A percentile compares a stretch with the other conserved stretches of the same genome.
Evolutionary conservation across 2,113 vertebrate species (phyloP).

Genomic region (Trochalopteron elliotii): DNA sequence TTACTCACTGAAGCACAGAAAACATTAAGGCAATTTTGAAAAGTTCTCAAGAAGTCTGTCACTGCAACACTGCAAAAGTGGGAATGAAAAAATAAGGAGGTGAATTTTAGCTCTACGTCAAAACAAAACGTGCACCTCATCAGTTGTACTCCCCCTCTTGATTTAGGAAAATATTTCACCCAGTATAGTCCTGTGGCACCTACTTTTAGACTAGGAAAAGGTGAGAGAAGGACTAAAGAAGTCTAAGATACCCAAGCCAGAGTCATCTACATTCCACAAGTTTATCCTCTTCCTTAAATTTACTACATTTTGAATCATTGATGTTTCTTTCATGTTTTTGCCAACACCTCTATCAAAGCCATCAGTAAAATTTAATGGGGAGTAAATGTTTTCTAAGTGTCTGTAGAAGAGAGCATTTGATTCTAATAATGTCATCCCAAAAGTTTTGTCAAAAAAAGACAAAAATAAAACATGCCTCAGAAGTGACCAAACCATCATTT

Average conservation of each 20-base stretch:
- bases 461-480: background rate
- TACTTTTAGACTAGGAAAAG: background rate
- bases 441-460: constrained; percentile 6
- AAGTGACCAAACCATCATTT: background rate
- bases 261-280: background rate
- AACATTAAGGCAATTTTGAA: background rate
- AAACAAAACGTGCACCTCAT: background rate
- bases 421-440: background rate
- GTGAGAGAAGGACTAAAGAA: background rate
- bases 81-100: background rate
- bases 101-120: fast-evolving
- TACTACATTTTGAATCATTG: background rate
- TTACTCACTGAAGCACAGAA: background rate
- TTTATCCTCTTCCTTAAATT: background rate
- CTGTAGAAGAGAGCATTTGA: background rate
- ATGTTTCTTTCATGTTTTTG: background rate
- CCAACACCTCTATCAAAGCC: background rate
- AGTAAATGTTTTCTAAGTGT: background rate
- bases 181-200: background rate
- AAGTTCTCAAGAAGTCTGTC: background rate
- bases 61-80: background rate
- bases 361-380: background rate
- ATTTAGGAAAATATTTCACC: background rate
- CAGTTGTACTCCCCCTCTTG: background rate
- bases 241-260: background rate